Conservation (phyloP, 2,113 vertebrate species). For the Nannobrachium achirus region DNA sequence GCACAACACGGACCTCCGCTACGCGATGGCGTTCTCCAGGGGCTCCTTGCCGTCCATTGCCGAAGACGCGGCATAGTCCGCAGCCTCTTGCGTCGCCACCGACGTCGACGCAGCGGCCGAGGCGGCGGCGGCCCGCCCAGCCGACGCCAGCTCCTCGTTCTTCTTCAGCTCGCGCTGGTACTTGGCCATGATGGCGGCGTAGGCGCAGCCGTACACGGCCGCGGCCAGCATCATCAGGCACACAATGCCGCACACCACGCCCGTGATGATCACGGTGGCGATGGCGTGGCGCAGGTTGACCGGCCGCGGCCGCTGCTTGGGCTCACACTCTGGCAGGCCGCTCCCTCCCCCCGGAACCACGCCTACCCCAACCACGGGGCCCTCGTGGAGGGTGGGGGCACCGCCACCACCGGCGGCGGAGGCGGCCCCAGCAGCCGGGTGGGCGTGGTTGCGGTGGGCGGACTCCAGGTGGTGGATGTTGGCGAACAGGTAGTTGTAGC, state of each 20-base stretch:
- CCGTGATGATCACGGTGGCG: slow-evolving; percentile 92
- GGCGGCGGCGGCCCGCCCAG: slow-evolving; percentile 52
- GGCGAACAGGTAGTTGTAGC: slow-evolving; percentile 77
- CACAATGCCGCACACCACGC: slow-evolving; percentile 92
- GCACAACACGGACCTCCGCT: slow-evolving; percentile 54
- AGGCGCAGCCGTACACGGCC: slow-evolving; percentile 91
- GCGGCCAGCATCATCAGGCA: slow-evolving; percentile 96
- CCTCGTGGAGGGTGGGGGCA: slow-evolving; percentile 23
- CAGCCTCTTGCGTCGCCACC: too few relatives aligned
- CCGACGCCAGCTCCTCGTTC: slow-evolving; percentile 69
- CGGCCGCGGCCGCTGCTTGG: slow-evolving; percentile 82
- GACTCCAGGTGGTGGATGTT: slow-evolving; percentile 76
- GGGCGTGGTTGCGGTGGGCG: slow-evolving; percentile 72
- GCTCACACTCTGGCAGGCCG: slow-evolving; percentile 78
- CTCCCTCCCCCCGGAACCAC: not conserved
- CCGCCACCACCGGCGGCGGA: slow-evolving; percentile 65
- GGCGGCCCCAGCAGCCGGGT: slow-evolving; percentile 69
- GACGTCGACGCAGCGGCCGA: slow-evolving; percentile 10
- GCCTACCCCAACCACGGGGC: slow-evolving; percentile 27
- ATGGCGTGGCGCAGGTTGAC: slow-evolving; percentile 90
- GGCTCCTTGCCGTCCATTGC: slow-evolving; percentile 78
- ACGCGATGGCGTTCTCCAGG: slow-evolving; percentile 80
- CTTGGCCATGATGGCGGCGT: slow-evolving; percentile 91
- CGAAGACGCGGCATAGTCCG: too few relatives aligned
- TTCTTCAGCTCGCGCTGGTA: slow-evolving; percentile 84